phyloP scores from a whole-genome alignment of 92 coral and sea anemone species.

The Porites rus region DNA sequence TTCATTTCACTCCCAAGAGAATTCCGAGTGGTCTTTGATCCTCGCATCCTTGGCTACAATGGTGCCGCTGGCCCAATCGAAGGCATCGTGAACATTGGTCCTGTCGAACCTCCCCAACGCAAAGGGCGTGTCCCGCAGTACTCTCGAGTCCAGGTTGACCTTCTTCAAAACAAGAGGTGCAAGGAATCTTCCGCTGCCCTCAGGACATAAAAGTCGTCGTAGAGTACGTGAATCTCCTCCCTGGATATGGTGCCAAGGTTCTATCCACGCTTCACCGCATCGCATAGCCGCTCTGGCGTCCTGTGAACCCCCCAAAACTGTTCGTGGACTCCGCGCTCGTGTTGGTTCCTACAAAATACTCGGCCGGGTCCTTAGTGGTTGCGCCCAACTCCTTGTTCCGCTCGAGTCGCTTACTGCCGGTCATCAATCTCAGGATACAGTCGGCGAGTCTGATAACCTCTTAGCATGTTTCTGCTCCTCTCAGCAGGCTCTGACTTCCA shows the following conservation, averaged over 20 bases:
- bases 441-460: constrained; percentile 45
- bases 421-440: constrained; percentile 28
- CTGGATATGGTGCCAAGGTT: constrained; percentile 61
- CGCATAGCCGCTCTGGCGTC: constrained; percentile 48
- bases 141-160: constrained; percentile 37
- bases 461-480: constrained; percentile 29
- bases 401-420: constrained; percentile 44
- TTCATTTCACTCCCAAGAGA: constrained; percentile 24
- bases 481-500: constrained; percentile 26
- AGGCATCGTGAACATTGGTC: constrained; percentile 51
- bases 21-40: constrained; percentile 36
- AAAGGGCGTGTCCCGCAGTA: constrained; percentile 53
- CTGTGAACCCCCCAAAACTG: constrained; percentile 40
- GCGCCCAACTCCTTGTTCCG: constrained; percentile 33
- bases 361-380: constrained; percentile 41
- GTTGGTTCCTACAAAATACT: constrained; percentile 47
- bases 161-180: constrained; percentile 45
- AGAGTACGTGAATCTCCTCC: constrained; percentile 25
- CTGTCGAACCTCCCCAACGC: constrained; percentile 43
- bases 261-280: constrained; percentile 43
- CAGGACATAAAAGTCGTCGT: constrained; percentile 31
- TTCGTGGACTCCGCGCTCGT: constrained; percentile 18
- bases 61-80: constrained; percentile 44
- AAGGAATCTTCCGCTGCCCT: constrained; percentile 55
- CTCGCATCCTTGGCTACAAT: constrained; percentile 32